These are phyloP conservation scores for Champsocephalus esox DNA, from an alignment of 2,797 vertebrate species.

Conservation along the genomic window DNA sequence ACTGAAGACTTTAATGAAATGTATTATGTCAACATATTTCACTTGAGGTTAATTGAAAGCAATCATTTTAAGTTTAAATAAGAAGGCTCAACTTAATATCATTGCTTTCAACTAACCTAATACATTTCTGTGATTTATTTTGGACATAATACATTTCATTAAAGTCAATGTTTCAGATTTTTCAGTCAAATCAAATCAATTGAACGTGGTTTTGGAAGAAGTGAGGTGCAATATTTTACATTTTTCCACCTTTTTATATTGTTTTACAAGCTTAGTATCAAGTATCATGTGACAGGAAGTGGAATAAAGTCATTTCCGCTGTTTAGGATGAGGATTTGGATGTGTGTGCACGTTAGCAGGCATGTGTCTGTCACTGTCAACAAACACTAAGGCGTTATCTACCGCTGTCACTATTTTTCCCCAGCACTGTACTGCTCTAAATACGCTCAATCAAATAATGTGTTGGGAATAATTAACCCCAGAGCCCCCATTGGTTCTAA, in stretches of 20 bases:
- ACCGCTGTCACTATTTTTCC: slow-evolving; percentile 68
- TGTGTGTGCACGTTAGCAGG: neutral
- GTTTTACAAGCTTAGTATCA: slow-evolving; percentile 3
- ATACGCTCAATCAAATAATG: slow-evolving; percentile 86
- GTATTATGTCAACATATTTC: too few relatives aligned
- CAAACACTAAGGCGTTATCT: slow-evolving; percentile 70
- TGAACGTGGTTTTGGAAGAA: slow-evolving; percentile 20
- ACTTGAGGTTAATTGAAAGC: too few relatives aligned
- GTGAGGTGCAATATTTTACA: slow-evolving; percentile 11
- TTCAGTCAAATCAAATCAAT: slow-evolving; percentile 60
- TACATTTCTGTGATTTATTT: too few relatives aligned
- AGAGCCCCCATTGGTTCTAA: slow-evolving; percentile 85
- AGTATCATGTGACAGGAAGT: slow-evolving; percentile 5
- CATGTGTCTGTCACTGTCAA: slow-evolving; percentile 46
- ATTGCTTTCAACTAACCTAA: too few relatives aligned
- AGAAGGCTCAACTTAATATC: too few relatives aligned
- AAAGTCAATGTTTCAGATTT: too few relatives aligned
- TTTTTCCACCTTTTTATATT: neutral
- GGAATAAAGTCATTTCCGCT: slow-evolving; percentile 6
- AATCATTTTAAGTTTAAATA: too few relatives aligned
- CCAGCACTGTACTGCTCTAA: slow-evolving; percentile 77
- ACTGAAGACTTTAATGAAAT: too few relatives aligned
- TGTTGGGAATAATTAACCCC: slow-evolving; percentile 89
- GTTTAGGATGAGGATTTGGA: slow-evolving; percentile 4
- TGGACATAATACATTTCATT: too few relatives aligned